phyloP scores from a whole-genome alignment of 2,888 invertebrate species.

The Neocrepidodera transversa region DNA sequence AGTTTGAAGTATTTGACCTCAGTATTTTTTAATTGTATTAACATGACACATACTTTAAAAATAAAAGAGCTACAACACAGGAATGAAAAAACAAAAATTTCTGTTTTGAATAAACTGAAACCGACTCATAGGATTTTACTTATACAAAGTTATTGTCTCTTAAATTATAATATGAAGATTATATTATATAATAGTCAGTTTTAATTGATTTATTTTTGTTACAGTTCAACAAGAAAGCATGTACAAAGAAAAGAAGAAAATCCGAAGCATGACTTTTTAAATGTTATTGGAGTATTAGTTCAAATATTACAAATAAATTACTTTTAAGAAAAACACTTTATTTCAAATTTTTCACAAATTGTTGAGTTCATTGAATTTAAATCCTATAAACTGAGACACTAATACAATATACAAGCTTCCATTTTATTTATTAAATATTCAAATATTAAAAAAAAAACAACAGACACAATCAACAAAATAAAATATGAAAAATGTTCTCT shows the following conservation, averaged over 20 bases:
- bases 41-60: too few relatives aligned
- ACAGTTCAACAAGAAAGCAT: constrained; percentile 72
- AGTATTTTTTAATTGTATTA: too few relatives aligned
- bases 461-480: constrained; percentile 19
- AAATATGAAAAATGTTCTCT: constrained; percentile 16
- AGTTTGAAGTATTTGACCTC: too few relatives aligned
- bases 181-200: too few relatives aligned
- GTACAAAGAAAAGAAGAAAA: constrained; percentile 78
- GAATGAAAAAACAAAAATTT: too few relatives aligned
- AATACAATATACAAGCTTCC: constrained; percentile 7
- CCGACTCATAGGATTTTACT: too few relatives aligned
- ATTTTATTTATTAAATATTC: constrained; percentile 23
- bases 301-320: constrained; percentile 4
- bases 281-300: background rate
- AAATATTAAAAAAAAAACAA: constrained; percentile 18
- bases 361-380: background rate
- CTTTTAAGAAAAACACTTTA: constrained; percentile 8
- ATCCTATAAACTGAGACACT: background rate
- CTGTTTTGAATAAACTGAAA: too few relatives aligned
- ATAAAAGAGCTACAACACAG: too few relatives aligned
- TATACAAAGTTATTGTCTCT: too few relatives aligned
- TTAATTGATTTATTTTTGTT: too few relatives aligned
- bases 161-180: too few relatives aligned
- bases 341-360: constrained; percentile 2
- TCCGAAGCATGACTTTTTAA: constrained; percentile 67